Base-by-base conservation (phyloP, 2,797 vertebrate genomes). In the Mormyrops attenuatus region DNA sequence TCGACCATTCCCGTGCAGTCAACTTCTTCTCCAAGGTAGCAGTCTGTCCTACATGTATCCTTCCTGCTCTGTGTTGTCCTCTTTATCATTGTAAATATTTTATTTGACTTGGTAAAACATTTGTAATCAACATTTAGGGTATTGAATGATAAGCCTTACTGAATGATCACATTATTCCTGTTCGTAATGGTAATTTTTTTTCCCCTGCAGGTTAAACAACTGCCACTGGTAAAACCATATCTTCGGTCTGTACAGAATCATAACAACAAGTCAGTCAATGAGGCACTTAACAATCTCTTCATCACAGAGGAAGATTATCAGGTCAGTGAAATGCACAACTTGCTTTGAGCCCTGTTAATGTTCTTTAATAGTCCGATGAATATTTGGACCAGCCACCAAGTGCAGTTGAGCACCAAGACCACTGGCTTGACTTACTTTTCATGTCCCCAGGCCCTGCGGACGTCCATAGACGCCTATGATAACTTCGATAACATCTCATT, bases 401-500 rank as follows among this genome's bases (percentile, higher is more conserved):
- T 15, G 15, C 41, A 82, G 41, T 1, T 44, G 17, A 80, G 73
- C 73, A 7, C 4, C 38, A 52, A 50, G 4, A 50, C 9, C 9
- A 26, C n/a, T 11, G n/a, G 22, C 47, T 85, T 52, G 26, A 26
- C 22, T 50, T 0, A n/a, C 8, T 15, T 82, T 3, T 15, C 88
- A 0, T 0, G 30, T 69, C 44, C 26, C n/a, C 92, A 99, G 98
- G 98, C 98, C 53, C 95, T 99, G 91, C 97, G 98, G 80, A 97
- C 98, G 89, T 99, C 99, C 88, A 99, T 99, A 90, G 98, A 99
- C 15, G 98, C 98, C 84, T 99, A 99, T n/a, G 98, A 99, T 95
- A 99, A 99, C 97, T 99, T 99, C 90, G 98, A 99, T 95, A 99
- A 99, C 95, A 99, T 99, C 94, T 98, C 98, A 0, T 96, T 99